Base-by-base conservation (phyloP, 2,888 invertebrate species). In the Apamea anceps region DNA sequence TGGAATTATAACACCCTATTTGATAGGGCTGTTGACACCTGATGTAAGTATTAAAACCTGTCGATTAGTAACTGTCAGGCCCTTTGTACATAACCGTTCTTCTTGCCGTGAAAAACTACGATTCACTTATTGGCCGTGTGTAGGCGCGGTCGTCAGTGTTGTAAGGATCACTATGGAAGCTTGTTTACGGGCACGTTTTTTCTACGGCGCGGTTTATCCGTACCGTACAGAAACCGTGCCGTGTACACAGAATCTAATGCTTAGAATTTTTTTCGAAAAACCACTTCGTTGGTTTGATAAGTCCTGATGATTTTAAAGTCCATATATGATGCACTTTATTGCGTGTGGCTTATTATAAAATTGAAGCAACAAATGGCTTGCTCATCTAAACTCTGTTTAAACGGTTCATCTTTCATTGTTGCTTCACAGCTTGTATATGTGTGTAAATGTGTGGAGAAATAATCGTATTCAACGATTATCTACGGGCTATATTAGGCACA, bases 1-100 rank as follows among this genome's bases (percentile, higher is more conserved):
- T 2, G 98, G 98, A 10, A 98, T 98, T 89, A 96, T 98, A 85
- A 97, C 97, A 6, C 98, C 98, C 0, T 97, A 97, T 89, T 93
- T 98, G 15, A 97, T 97, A 81, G 98, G 98, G 45, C 94, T 97
- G 37, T 93, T 98, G 78, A 98, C 98, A 7, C 97, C 97, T 80
- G 96, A 98, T 93, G 97, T 97, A 94, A 97, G 97, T 97, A 89
- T 82, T 18, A 67, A 62, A 7, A n/a, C 21, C 12, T n/a, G n/a
- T n/a, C n/a, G n/a, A n/a, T n/a, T 32, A 32, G n/a, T 51, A 7
- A 21, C 51, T 51, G 51, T 51, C 21, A 51, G 7, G 18, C 21
- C 51, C 51, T 51, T 51, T 21, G 54, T 54, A 51, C 18, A 51
- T 15, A 51, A 15, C 48, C 48, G 18, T 54, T 54, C 2, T 54